Evolutionary conservation across 2,797 vertebrate genomes (phyloP).

Genomic region (Silurus lanzhouensis): DNA sequence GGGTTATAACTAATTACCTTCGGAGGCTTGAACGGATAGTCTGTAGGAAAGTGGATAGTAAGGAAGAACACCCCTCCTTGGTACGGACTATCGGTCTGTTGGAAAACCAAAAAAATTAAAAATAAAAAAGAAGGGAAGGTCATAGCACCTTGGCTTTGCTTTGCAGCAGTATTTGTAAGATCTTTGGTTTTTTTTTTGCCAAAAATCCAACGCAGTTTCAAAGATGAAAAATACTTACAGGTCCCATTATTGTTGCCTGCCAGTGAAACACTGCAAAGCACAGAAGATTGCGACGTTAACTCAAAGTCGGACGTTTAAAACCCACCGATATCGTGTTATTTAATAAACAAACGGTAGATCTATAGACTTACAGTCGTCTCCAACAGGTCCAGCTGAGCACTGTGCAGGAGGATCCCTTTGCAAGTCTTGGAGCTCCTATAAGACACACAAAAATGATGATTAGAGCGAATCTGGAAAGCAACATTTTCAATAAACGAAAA

Average conservation of each 20-base stretch:
- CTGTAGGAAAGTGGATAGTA: constrained; percentile 76
- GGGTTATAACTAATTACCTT: constrained; percentile 62
- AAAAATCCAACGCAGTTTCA: background rate
- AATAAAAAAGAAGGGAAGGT: constrained; percentile 37
- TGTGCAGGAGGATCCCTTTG: constrained; percentile 90
- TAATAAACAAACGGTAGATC: background rate
- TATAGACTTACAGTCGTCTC: constrained; percentile 85
- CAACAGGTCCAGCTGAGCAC: constrained; percentile 91
- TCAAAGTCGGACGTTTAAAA: background rate
- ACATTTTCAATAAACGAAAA: background rate
- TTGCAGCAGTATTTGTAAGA: background rate
- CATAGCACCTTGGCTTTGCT: constrained; percentile 10
- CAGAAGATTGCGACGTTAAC: constrained; percentile 15
- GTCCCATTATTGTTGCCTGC: constrained; percentile 97
- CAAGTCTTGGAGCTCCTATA: constrained; percentile 86
- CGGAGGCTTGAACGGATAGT: constrained; percentile 78
- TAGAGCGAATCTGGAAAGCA: background rate
- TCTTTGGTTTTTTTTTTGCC: background rate
- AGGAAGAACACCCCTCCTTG: constrained; percentile 78
- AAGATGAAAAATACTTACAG: constrained; percentile 81
- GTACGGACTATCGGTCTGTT: constrained; percentile 73
- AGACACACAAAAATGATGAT: background rate
- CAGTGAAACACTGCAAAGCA: constrained; percentile 89
- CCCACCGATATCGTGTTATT: background rate
- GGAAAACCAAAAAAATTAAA: constrained; percentile 1